Base-by-base conservation (phyloP, 2,888 invertebrate species). In the Prostheceraeus crozeri region DNA sequence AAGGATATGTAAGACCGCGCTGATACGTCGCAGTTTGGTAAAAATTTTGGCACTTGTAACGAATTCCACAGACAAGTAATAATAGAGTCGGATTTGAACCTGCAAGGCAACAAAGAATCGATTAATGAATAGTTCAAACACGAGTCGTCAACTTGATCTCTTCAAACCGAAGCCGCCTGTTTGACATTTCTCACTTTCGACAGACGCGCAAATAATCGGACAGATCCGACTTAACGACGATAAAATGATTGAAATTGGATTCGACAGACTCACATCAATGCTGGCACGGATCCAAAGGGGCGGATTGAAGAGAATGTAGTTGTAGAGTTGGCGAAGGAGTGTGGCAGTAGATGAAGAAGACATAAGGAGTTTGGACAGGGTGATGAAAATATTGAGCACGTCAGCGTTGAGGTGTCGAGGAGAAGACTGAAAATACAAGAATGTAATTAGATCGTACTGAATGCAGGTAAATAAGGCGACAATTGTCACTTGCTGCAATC, bases 301-400 rank as follows among this genome's bases (percentile, higher is more conserved):
- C 6, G 98, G 96, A 82, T 98, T 98, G 83, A 99, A 98, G 67
- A 99, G 84, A 62, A 98, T 87, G 81, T 96, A 93, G 80, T 99
- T 98, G 82, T 98, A 83, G 69, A 99, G 84, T 86, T 98, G 91
- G 66, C 80, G 80, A 53, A 81, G 71, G 8, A 59, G 57, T 6
- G 57, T 21, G 25, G 51, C 14, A 6, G 25, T 10, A 2, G 16
- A 2, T 3, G 56, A 51, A 0, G 70, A 65, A 8, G 70, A 70
- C 11, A 74, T 73, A 28, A 76, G 66, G 63, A 68, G 72, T 64
- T 77, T 73, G 14, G 78, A 78, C 66, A 79, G 68, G 45, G 69
- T 68, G 40, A 77, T 69, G 63, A 79, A 74, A n/a, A 71, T 71
- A 61, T 87, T 86, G 61, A 96, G 82, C 35, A 94, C 93, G 75